phyloP scores from a whole-genome alignment of 2,888 invertebrate genomes.

The Diaphora mendica region DNA sequence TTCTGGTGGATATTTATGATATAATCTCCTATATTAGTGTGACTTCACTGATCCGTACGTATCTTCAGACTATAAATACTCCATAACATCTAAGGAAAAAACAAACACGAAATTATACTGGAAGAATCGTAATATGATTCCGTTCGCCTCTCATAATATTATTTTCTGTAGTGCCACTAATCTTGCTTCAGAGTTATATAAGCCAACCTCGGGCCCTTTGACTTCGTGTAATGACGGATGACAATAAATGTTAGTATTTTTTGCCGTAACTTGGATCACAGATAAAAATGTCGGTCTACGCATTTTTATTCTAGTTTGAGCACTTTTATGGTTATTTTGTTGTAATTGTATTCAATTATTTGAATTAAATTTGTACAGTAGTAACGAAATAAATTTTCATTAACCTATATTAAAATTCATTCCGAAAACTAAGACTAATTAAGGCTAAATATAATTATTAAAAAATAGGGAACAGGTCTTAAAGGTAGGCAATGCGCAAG shows the following conservation, averaged over 20 bases:
- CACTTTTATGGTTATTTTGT: background rate
- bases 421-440: too few relatives aligned
- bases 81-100: background rate
- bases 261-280: background rate
- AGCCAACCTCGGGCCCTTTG: slow-evolving; percentile 1
- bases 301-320: background rate
- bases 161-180: slow-evolving; percentile 11
- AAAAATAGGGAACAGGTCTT: too few relatives aligned
- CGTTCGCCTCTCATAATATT: slow-evolving; percentile 1
- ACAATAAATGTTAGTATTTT: background rate
- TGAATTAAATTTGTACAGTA: background rate
- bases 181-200: slow-evolving; percentile 6
- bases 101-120: background rate
- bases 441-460: too few relatives aligned
- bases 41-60: background rate
- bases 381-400: background rate
- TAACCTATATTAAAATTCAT: background rate
- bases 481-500: too few relatives aligned
- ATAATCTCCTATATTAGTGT: background rate
- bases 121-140: slow-evolving; percentile 3
- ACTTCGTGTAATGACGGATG: slow-evolving; percentile 2
- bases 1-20: background rate
- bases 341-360: background rate
- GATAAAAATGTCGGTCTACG: background rate
- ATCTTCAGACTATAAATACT: background rate